Conservation (phyloP, 35 echinoderm and acorn worm species). For the Amphiura filiformis region DNA sequence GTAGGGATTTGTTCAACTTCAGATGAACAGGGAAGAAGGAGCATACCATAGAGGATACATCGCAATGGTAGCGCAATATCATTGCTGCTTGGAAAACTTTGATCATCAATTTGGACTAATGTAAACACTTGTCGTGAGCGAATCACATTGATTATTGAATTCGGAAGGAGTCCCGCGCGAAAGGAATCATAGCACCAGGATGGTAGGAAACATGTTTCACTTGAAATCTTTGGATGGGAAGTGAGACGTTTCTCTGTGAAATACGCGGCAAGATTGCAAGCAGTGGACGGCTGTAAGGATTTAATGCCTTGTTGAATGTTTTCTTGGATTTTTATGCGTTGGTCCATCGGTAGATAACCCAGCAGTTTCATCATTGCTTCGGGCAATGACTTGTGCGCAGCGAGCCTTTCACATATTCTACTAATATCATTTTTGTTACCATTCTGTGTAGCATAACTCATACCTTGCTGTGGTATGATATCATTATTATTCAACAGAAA, state of each 20-base stretch:
- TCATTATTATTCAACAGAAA: not conserved
- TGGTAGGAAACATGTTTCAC: slow-evolving; percentile 6
- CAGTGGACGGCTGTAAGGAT: not conserved
- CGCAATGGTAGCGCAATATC: not conserved
- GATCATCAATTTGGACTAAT: slow-evolving; percentile 31
- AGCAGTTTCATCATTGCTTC: not conserved
- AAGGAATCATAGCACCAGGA: slow-evolving; percentile 26
- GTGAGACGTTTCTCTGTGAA: not conserved
- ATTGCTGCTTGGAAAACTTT: not conserved
- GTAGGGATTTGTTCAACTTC: not conserved
- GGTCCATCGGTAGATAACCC: not conserved
- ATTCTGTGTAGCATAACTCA: slow-evolving; percentile 44
- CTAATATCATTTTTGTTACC: not conserved
- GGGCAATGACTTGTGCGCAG: not conserved
- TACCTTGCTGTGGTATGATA: not conserved
- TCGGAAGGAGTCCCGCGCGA: not conserved
- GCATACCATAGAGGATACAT: not conserved
- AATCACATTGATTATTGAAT: slow-evolving; percentile 24
- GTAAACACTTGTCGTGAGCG: slow-evolving; percentile 28
- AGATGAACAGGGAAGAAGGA: not conserved
- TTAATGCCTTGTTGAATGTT: not conserved
- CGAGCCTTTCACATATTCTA: not conserved
- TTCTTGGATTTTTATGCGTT: not conserved
- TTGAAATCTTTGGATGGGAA: not conserved
- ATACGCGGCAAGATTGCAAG: not conserved